These are phyloP conservation scores for Synchiropus splendidus DNA, from an alignment of 2,113 vertebrate genomes.

Conservation along the genomic window DNA sequence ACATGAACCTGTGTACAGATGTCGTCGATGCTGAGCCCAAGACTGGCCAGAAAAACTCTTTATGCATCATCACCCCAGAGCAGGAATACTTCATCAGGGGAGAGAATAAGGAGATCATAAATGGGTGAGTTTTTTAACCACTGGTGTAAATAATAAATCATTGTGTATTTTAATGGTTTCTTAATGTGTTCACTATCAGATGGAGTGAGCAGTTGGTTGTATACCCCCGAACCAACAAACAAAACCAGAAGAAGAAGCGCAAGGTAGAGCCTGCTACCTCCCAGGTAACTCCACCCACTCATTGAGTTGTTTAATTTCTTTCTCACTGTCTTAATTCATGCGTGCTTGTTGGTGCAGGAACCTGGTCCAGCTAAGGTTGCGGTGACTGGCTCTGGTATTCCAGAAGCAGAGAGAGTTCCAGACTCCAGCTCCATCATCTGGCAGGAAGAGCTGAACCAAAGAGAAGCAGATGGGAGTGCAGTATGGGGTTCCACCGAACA, in stretches of 20 bases:
- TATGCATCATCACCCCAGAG: slow-evolving; percentile 72
- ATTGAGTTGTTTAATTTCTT: background rate
- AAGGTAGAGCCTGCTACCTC: slow-evolving; percentile 72
- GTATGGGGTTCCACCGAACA: slow-evolving; percentile 60
- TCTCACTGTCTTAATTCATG: background rate
- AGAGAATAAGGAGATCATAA: slow-evolving; percentile 74
- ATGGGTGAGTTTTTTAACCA: slow-evolving; percentile 51
- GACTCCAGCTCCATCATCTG: slow-evolving; percentile 74
- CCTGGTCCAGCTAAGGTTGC: slow-evolving; percentile 74
- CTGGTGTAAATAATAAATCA: background rate
- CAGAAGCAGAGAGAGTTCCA: slow-evolving; percentile 66
- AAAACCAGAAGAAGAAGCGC: slow-evolving; percentile 77
- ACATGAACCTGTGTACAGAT: slow-evolving; percentile 73
- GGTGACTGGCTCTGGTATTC: slow-evolving; percentile 70
- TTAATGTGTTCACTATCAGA: slow-evolving; percentile 39
- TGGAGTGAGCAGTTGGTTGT: slow-evolving; percentile 72
- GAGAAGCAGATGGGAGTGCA: slow-evolving; percentile 60
- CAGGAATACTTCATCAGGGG: slow-evolving; percentile 76
- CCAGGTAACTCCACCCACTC: slow-evolving; percentile 44
- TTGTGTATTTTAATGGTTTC: no score
- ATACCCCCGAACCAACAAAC: slow-evolving; percentile 74
- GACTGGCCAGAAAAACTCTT: slow-evolving; percentile 73
- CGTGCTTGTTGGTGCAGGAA: slow-evolving; percentile 44
- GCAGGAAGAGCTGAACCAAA: slow-evolving; percentile 72
- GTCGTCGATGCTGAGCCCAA: slow-evolving; percentile 72